Conservation (phyloP, 2,888 invertebrate genomes). For the Conistra vaccinii region DNA sequence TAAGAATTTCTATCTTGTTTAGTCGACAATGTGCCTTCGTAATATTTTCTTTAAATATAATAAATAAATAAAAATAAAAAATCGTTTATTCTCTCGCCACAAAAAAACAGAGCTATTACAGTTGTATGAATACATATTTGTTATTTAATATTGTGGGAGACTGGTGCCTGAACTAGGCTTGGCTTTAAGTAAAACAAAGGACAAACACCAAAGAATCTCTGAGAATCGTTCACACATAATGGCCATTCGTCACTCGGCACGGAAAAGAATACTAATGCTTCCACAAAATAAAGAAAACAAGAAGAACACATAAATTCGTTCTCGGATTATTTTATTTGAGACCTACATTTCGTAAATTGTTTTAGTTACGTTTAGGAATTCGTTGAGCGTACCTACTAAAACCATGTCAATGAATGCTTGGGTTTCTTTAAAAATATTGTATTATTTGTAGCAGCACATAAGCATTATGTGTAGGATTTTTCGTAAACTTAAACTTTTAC, state of each 20-base stretch:
- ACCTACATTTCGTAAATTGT: slow-evolving; percentile 30
- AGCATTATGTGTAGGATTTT: no score
- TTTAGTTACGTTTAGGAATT: slow-evolving; percentile 3
- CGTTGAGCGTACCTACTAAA: slow-evolving; percentile 14
- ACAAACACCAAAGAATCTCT: slow-evolving; percentile 18
- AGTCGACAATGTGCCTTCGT: neutral
- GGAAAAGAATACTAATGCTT: slow-evolving; percentile 56
- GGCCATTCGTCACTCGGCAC: slow-evolving; percentile 51
- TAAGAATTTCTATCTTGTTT: no score
- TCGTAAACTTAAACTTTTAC: no score
- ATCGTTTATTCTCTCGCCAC: no score
- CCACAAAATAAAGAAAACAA: slow-evolving; percentile 45
- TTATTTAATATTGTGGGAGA: no score
- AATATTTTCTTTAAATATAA: no score
- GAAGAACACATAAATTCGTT: slow-evolving; percentile 30
- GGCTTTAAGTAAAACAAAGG: slow-evolving; percentile 40
- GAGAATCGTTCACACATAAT: slow-evolving; percentile 59
- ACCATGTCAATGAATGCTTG: slow-evolving; percentile 20
- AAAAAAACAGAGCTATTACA: no score
- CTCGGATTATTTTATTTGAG: slow-evolving; percentile 18
- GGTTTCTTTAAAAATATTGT: neutral
- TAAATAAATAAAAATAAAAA: no score
- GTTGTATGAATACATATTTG: no score
- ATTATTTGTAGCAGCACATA: neutral
- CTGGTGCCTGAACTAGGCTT: no score